phyloP scores from a whole-genome alignment of 2,113 vertebrate species.

The Noctilio leporinus region DNA sequence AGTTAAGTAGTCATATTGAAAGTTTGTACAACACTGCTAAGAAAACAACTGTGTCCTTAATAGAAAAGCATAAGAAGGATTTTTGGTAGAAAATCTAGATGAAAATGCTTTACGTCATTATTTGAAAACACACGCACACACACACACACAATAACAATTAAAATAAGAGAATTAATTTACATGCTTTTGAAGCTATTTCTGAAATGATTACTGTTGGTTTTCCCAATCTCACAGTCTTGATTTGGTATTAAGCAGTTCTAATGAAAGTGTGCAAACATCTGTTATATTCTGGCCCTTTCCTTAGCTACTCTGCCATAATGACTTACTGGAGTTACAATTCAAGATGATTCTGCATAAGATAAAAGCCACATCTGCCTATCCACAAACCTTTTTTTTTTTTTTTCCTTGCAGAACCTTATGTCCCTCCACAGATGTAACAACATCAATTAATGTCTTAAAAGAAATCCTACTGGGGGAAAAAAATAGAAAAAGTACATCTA shows the following conservation, averaged over 20 bases:
- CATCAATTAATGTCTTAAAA: background rate
- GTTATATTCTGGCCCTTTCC: conserved; percentile 17
- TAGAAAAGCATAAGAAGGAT: background rate
- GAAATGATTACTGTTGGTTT: conserved; percentile 25
- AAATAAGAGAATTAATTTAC: conserved; percentile 25
- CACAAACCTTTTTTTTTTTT: background rate
- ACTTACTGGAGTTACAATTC: conserved; percentile 4
- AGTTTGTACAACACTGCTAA: background rate
- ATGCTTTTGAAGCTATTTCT: background rate
- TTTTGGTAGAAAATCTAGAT: background rate
- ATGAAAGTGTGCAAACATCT: conserved; percentile 50
- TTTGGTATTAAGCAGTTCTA: conserved; percentile 18
- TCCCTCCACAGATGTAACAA: background rate
- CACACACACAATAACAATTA: rapidly evolving
- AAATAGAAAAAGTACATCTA: background rate
- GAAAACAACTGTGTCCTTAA: background rate
- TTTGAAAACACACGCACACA: background rate
- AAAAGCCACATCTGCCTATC: conserved; percentile 37
- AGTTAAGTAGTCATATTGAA: background rate
- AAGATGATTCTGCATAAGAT: conserved; percentile 41
- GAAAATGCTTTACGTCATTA: background rate
- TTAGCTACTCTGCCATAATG: background rate
- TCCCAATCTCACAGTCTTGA: background rate
- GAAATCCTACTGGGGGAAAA: background rate
- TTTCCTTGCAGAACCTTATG: background rate